phyloP scores from a whole-genome alignment of 2,113 vertebrate genomes.

The Ciconia maguari region DNA sequence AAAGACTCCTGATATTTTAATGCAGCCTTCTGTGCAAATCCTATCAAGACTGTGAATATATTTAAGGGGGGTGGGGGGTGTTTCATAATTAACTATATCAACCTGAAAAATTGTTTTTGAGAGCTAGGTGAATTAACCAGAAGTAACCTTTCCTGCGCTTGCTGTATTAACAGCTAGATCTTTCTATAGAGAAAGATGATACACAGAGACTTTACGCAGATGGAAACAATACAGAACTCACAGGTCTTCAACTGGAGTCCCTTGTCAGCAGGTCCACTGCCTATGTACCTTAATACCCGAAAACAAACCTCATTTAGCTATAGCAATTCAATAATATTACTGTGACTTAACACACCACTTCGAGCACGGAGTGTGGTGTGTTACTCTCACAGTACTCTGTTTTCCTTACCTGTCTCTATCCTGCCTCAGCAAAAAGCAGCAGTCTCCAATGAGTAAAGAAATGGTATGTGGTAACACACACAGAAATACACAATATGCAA shows the following conservation, averaged over 20 bases:
- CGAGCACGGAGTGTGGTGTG: not conserved
- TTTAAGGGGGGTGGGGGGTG: not conserved
- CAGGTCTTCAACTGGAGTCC: not conserved
- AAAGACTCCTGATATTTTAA: not conserved
- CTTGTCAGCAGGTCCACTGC: not conserved
- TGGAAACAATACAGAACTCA: not conserved
- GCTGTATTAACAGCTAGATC: not conserved
- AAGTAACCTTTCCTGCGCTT: not conserved
- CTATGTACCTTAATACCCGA: not conserved
- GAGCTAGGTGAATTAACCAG: not conserved
- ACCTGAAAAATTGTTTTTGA: not conserved
- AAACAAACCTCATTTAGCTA: not conserved
- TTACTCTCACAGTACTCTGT: not conserved
- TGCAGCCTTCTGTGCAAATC: not conserved
- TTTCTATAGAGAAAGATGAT: not conserved
- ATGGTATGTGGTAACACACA: not conserved
- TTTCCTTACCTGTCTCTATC: not conserved
- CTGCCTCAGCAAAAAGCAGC: not conserved
- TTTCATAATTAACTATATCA: not conserved
- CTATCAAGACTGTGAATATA: not conserved
- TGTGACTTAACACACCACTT: not conserved
- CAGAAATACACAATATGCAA: not conserved
- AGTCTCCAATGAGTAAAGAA: not conserved
- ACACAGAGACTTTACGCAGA: not conserved
- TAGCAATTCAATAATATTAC: not conserved